These are phyloP conservation scores for Conomelus anceps DNA, from an alignment of 2,888 invertebrate species.

Conservation along the genomic window DNA sequence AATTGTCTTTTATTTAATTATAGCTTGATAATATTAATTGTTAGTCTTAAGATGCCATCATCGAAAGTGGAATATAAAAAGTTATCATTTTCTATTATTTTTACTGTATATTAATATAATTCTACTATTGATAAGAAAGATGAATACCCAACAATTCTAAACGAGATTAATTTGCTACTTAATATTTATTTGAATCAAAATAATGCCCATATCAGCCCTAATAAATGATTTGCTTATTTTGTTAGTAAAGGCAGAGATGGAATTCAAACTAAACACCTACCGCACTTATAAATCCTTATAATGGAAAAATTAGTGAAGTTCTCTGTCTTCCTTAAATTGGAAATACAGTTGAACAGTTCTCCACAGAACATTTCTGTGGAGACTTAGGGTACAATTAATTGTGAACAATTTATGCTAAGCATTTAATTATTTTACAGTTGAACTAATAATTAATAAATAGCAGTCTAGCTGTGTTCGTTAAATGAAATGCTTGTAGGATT, in stretches of 20 bases:
- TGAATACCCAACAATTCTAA: neutral
- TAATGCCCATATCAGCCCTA: too few species aligned
- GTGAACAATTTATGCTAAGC: too few species aligned
- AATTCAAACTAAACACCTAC: neutral
- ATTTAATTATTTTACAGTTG: too few species aligned
- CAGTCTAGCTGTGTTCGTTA: too few species aligned
- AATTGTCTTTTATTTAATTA: neutral
- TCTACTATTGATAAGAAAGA: neutral
- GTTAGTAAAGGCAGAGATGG: too few species aligned
- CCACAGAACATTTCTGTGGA: too few species aligned
- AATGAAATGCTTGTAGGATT: too few species aligned
- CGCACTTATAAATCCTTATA: neutral
- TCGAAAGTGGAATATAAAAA: neutral
- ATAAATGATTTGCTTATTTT: too few species aligned
- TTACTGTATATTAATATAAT: neutral
- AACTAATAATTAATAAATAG: too few species aligned
- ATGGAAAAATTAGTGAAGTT: neutral
- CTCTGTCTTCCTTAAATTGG: neutral
- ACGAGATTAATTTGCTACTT: too few species aligned
- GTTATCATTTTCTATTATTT: neutral
- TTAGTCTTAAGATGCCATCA: neutral
- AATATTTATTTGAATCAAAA: too few species aligned
- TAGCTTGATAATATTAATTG: neutral
- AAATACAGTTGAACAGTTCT: neutral
- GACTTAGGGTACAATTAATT: too few species aligned